Conservation (phyloP, 2,113 vertebrate species). For the Mandrillus leucophaeus region DNA sequence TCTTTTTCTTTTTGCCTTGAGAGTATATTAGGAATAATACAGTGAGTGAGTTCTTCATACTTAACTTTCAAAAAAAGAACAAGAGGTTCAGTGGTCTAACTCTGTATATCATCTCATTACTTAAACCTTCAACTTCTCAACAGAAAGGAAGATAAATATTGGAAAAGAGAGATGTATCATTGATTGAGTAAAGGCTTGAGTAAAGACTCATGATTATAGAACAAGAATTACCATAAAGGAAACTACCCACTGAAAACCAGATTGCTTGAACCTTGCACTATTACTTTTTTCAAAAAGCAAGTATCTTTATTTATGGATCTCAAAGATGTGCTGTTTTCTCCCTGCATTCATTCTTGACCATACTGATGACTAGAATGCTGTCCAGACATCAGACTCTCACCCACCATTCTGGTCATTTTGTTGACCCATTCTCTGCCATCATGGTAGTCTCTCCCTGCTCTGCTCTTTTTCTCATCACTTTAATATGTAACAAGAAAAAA, state of each 20-base stretch:
- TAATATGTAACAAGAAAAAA: constrained; percentile 5
- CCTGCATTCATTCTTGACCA: neutral
- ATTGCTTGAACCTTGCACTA: neutral
- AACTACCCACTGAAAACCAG: constrained; percentile 53
- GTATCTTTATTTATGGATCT: constrained; percentile 6
- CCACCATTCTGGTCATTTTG: neutral
- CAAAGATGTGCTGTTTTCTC: neutral
- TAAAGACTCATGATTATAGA: constrained; percentile 42
- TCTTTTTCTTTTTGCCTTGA: neutral
- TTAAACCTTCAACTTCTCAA: neutral
- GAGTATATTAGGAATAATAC: neutral
- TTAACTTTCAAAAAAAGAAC: neutral
- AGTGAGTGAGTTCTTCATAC: constrained; percentile 17
- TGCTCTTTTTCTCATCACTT: constrained; percentile 36
- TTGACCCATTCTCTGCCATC: neutral
- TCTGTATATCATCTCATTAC: constrained; percentile 25
- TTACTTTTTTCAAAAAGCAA: constrained; percentile 3
- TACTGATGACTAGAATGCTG: neutral
- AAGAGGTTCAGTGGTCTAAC: neutral
- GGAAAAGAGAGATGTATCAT: constrained; percentile 41
- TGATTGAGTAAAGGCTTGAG: constrained; percentile 31
- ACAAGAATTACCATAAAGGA: constrained; percentile 23
- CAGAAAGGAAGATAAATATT: constrained; percentile 46
- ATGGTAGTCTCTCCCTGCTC: neutral
- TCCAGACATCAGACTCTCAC: neutral